Evolutionary conservation across 2,797 vertebrate genomes (phyloP).

Genomic region (Myotis planiceps): DNA sequence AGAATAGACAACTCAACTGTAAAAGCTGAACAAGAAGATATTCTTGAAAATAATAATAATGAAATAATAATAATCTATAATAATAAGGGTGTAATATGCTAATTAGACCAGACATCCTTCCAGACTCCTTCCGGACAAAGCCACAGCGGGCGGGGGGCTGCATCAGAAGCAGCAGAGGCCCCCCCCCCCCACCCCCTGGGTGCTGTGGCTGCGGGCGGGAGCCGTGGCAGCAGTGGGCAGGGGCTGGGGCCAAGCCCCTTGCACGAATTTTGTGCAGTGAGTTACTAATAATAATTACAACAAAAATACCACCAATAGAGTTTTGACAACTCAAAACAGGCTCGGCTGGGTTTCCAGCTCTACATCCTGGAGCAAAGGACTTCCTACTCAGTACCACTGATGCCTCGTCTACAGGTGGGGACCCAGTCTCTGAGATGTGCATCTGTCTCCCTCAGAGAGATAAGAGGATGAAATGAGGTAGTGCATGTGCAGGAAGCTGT

Average conservation of each 20-base stretch:
- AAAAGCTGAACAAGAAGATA: not conserved
- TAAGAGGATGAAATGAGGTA: not conserved
- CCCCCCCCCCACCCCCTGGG: no score
- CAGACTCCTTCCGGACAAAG: no score
- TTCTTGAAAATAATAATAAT: not conserved
- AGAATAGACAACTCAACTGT: not conserved
- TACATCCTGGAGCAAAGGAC: not conserved
- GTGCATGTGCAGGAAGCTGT: no score
- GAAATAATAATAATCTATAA: not conserved
- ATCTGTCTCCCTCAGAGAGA: not conserved
- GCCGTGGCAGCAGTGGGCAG: no score
- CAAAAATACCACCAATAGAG: not conserved
- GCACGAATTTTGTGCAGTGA: no score
- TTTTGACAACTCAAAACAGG: not conserved
- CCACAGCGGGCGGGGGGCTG: no score
- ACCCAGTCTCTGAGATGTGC: not conserved
- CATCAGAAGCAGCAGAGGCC: no score
- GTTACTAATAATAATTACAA: no score
- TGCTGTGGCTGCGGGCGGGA: no score
- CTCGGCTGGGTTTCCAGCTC: not conserved
- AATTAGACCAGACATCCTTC: no score
- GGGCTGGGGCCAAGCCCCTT: no score
- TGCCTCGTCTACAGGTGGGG: not conserved
- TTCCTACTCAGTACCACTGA: not conserved
- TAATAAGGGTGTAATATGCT: no score